Conservation (phyloP, 2,797 vertebrate genomes). For the Mareca strepera region DNA sequence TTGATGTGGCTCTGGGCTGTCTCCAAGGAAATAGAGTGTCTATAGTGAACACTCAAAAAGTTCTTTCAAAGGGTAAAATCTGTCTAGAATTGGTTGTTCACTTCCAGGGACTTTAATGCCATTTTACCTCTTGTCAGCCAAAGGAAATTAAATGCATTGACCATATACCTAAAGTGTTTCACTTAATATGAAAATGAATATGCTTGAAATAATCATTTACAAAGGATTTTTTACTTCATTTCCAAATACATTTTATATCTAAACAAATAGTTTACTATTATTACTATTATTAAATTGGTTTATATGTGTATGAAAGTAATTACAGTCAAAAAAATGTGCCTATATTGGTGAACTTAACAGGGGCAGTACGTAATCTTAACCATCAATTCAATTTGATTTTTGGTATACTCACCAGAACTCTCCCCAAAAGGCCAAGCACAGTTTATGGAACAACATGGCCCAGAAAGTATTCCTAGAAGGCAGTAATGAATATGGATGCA, state of each 20-base stretch:
- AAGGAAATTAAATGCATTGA: neutral
- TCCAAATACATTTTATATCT: neutral
- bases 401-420: neutral
- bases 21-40: neutral
- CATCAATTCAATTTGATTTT: neutral
- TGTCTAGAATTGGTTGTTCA: neutral
- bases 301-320: neutral
- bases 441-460: neutral
- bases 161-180: neutral
- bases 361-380: neutral
- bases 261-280: neutral
- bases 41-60: neutral
- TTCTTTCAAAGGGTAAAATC: neutral
- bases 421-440: neutral
- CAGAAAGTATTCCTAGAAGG: neutral
- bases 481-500: neutral
- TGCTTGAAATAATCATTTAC: neutral
- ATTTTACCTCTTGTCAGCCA: neutral
- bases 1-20: neutral
- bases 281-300: neutral
- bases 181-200: neutral
- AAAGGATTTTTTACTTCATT: neutral
- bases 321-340: neutral
- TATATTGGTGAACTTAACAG: neutral
- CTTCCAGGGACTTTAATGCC: neutral